Base-by-base conservation (phyloP, 2,113 vertebrate species). In the Neopipo cinnamomea region DNA sequence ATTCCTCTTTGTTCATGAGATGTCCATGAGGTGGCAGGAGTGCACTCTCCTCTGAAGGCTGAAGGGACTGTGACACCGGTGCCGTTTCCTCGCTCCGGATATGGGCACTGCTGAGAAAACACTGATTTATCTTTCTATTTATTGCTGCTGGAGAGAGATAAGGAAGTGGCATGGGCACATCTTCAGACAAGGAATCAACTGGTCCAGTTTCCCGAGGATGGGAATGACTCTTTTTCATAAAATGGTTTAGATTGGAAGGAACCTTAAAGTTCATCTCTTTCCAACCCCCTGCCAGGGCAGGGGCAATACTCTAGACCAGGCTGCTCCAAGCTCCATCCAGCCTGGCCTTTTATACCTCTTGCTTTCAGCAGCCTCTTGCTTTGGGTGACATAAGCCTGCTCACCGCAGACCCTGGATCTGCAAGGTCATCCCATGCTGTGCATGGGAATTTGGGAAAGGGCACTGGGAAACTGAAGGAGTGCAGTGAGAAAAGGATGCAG, bases 1-100 rank as follows among this genome's bases (percentile, higher is more conserved):
- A 96, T 91, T 95, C 79, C 84, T 90, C 50, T 30, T 41, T 78
- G 85, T 97, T 98, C 95, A 82, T 7, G 1, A 39, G 76, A 50
- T 7, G 46, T 55, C 98, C 97, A 98, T 96, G 67, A 98, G 98
- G 72, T 97, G 97, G 98, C 98, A 98, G 97, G 85, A 96, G 96
- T 5, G 92, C 73, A 47, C 97, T 84, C 95, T 94, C 35, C 35
- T 77, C 33, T 0, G 0, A 8, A 42, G 88, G 63, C 41, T 0
- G 1, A 59, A 55, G 50, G 61, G 71, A 35, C 3, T 0, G 0
- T 2, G n/a, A 17, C 37, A 17, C 0, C 0, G 21, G 50, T 53
- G 31, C 8, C 41, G 5, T 12, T 86, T 83, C 72, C 28, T 85
- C 3, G 0, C 56, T 81, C 31, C 2, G 1, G n/a, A 67, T 58